These are phyloP conservation scores for Notocelia uddmanniana DNA, from an alignment of 2,888 invertebrate genomes.

Conservation along the genomic window DNA sequence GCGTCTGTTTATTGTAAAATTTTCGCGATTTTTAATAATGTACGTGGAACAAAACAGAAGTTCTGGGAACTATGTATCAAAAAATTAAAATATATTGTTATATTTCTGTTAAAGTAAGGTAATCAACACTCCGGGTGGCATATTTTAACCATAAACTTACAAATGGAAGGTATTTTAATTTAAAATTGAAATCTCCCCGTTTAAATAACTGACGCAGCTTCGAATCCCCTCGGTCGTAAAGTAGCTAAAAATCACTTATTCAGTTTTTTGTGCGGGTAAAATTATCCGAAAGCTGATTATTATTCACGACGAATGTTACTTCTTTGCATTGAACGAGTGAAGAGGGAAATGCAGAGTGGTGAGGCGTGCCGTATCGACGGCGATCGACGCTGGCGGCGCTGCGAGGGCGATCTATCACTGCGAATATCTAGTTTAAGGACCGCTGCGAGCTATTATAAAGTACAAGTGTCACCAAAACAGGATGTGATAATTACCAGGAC, in stretches of 20 bases:
- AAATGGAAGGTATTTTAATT: conserved; percentile 38
- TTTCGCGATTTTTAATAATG: not conserved
- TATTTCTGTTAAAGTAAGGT: conserved; percentile 13
- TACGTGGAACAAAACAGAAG: not conserved
- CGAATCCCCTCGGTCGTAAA: conserved; percentile 20
- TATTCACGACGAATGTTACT: conserved; percentile 45
- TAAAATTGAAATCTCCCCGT: conserved; percentile 37
- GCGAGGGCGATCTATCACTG: conserved; percentile 52
- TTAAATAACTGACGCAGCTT: conserved; percentile 37
- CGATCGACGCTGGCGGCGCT: conserved; percentile 50
- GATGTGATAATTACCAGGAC: conserved; percentile 9
- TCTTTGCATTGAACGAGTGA: conserved; percentile 43
- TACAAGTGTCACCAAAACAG: conserved; percentile 24
- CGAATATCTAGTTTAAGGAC: conserved; percentile 59
- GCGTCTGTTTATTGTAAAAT: not conserved
- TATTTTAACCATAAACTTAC: conserved; percentile 27
- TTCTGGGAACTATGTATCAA: not conserved
- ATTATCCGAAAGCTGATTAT: conserved; percentile 43
- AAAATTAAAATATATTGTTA: not conserved
- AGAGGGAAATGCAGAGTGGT: conserved; percentile 46
- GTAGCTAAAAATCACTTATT: conserved; percentile 41
- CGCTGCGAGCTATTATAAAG: conserved; percentile 53
- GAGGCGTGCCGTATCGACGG: conserved; percentile 56
- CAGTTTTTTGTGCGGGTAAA: conserved; percentile 36
- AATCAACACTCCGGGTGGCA: conserved; percentile 27